These are phyloP conservation scores for Helicoverpa assulta DNA, from an alignment of 2,888 invertebrate species.

Conservation along the genomic window DNA sequence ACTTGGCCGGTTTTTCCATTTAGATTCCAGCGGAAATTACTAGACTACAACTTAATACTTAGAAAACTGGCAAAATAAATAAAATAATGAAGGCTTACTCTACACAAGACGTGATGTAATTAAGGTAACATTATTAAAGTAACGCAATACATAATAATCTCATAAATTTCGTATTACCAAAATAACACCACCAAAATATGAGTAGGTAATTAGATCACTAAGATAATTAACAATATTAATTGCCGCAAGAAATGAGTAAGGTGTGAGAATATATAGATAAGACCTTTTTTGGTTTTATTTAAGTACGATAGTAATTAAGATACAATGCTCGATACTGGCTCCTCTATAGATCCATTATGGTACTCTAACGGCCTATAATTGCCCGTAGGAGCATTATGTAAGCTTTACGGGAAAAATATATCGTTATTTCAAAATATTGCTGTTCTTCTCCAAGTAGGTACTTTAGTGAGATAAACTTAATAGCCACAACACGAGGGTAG, in stretches of 20 bases:
- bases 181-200: conserved; percentile 37
- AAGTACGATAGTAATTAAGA: conserved; percentile 83
- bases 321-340: conserved; percentile 73
- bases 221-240: conserved; percentile 57
- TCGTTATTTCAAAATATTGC: conserved; percentile 70
- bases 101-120: too few relatives aligned
- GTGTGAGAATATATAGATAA: conserved; percentile 60
- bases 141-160: neutral
- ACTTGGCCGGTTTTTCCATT: too few relatives aligned
- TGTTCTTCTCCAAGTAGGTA: conserved; percentile 60
- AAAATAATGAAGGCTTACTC: too few relatives aligned
- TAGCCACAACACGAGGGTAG: conserved; percentile 29
- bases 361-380: conserved; percentile 80
- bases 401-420: conserved; percentile 76
- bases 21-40: too few relatives aligned
- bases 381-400: conserved; percentile 73
- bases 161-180: neutral
- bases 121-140: too few relatives aligned
- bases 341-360: conserved; percentile 76
- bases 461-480: conserved; percentile 45
- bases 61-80: too few relatives aligned
- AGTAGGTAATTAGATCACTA: conserved; percentile 31
- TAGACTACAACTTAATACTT: too few relatives aligned
- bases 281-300: conserved; percentile 66
- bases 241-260: conserved; percentile 49